A percentile compares a stretch with the other conserved stretches of the same genome.
These are phyloP conservation scores for Ichneumoninae sp. DNA, from an alignment of 2,888 invertebrate genomes.

Conservation along the genomic window DNA sequence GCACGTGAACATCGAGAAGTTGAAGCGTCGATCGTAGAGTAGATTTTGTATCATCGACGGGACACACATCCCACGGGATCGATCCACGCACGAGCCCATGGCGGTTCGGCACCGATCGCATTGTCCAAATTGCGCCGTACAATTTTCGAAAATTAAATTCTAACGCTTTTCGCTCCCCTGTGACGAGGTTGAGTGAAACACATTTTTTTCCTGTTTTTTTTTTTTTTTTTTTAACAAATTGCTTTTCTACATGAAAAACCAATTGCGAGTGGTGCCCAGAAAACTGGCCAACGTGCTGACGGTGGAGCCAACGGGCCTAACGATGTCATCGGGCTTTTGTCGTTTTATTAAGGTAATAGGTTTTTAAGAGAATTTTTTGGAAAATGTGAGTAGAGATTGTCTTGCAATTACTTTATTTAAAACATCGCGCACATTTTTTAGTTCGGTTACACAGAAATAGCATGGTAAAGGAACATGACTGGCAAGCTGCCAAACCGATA, in stretches of 20 bases:
- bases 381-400: background rate
- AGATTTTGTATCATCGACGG: conserved; percentile 29
- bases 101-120: conserved; percentile 15
- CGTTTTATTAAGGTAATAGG: background rate
- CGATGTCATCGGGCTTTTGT: background rate
- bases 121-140: conserved; percentile 16
- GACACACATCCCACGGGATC: conserved; percentile 16
- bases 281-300: background rate
- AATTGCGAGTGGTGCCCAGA: conserved; percentile 13
- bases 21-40: conserved; percentile 38
- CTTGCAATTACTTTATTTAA: background rate
- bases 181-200: conserved; percentile 9
- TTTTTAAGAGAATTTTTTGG: background rate
- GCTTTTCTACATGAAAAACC: conserved; percentile 32
- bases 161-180: background rate
- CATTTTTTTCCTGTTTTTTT: conserved; percentile 23
- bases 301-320: background rate
- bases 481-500: no score
- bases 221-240: conserved; percentile 35
- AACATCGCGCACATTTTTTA: background rate
- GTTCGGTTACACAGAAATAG: no score
- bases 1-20: conserved; percentile 12
- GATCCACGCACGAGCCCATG: background rate
- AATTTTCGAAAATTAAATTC: conserved; percentile 55
- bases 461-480: no score